These are phyloP conservation scores for Pluvialis apricaria DNA, from an alignment of 2,113 vertebrate genomes.

Conservation along the genomic window DNA sequence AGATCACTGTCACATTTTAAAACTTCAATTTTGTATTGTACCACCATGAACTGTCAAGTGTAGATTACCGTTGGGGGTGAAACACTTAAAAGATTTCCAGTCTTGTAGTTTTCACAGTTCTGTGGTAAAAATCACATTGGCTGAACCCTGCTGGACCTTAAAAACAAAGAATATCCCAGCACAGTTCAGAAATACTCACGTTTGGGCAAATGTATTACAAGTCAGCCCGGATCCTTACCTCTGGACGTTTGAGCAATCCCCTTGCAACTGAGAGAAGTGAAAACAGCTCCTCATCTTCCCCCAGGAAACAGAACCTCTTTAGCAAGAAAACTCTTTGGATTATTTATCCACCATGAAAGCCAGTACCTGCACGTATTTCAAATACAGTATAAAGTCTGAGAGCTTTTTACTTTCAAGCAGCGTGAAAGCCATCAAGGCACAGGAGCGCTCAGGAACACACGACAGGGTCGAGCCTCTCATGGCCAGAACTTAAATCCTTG, in stretches of 20 bases:
- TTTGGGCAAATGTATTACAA: no score
- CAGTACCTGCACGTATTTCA: neutral
- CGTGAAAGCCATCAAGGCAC: accelerated
- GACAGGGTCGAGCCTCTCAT: accelerated
- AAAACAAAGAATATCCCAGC: neutral
- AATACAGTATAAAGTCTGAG: neutral
- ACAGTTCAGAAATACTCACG: neutral
- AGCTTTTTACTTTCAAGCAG: neutral
- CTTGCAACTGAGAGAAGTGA: neutral
- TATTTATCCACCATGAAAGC: neutral
- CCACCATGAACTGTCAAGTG: neutral
- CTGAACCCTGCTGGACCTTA: neutral
- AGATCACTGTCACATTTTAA: neutral
- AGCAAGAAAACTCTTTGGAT: neutral
- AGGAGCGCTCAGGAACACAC: no score
- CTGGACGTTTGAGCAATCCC: neutral
- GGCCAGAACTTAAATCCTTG: neutral
- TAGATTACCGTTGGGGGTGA: neutral
- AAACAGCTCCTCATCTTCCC: neutral
- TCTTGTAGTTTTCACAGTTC: neutral
- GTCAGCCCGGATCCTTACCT: neutral
- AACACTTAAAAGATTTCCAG: neutral
- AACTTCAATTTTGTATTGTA: neutral
- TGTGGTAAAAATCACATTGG: neutral
- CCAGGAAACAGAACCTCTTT: neutral